Evolutionary conservation across 2,113 vertebrate species (phyloP), one percentile per base, ranked within the genome.

Genomic region (Tiliqua scincoides): DNA sequence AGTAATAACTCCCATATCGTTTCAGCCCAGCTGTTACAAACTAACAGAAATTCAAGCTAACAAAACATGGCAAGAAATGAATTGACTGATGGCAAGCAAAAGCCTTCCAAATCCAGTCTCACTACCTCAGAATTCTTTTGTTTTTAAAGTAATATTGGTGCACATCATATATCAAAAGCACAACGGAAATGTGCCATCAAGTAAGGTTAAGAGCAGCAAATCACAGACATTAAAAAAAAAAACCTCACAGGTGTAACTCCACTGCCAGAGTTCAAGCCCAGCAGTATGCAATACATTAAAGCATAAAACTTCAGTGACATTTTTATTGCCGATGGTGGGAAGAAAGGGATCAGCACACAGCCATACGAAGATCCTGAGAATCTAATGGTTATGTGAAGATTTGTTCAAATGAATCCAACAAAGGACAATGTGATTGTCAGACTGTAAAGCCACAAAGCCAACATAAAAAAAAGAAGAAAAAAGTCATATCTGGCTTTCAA

Each of bases 121-220:
- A 63, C 84, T 78, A 70, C 32, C 63, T 59, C 62, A 59, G 32
- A 11, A 7, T 37, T 8, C 8, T 9, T 23, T 9, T 23, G 5
- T 74, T 73, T 77, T 71, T 18, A 70, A 71, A 65, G 43, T 57
- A 67, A 70, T 70, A 78, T 70, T 70, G 84, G 48, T 85, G 54
- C 74, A 78, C 74, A 77, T 85, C 74, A 59, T 85, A 85, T 85
- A 70, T 78, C 63, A 70, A 78, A 78, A 78, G 32, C 63, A 70
- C 59, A 85, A 85, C n/a, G 65, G 84, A 78, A 85, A 85, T 85
- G 74, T 70, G 52, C 75, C 65, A 78, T 78, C 74, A 85, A 85
- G 32, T 85, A 78, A 57, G 65, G 84, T 85, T 85, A 78, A 85
- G 52, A 85, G 74, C 14, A 70, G 61, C 3, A 27, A 70, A 43